Evolutionary conservation across 2,113 vertebrate genomes (phyloP).

Genomic region (Rhinoderma darwinii): DNA sequence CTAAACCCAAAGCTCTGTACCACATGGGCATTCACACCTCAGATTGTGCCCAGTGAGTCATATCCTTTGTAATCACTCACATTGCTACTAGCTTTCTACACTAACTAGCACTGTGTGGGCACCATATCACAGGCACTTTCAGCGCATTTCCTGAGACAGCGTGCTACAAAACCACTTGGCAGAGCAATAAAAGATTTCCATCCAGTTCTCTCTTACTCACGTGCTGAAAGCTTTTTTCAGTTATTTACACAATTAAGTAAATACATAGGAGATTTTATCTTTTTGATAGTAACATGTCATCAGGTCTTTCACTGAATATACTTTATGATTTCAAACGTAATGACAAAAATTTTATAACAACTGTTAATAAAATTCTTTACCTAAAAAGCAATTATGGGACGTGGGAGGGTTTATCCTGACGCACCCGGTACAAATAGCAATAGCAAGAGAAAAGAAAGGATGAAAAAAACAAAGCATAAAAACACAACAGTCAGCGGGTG

Average conservation of each 20-base stretch:
- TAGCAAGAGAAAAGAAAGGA: no score
- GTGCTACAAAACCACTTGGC: background rate
- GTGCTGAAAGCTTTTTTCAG: constrained; percentile 20
- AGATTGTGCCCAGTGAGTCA: background rate
- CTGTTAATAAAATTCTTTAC: constrained; percentile 30
- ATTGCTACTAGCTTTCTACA: background rate
- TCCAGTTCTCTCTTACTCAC: background rate
- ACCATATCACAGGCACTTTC: background rate
- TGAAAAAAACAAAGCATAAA: background rate
- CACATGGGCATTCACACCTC: background rate
- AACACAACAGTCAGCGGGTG: background rate
- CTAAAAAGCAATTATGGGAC: background rate
- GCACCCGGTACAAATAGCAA: background rate
- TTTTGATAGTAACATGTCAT: background rate
- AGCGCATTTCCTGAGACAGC: constrained; percentile 8
- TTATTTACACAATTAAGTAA: constrained; percentile 16
- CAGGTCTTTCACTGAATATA: background rate
- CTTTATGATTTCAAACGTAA: background rate
- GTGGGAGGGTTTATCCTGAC: background rate
- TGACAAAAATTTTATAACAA: constrained; percentile 28
- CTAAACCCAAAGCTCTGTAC: background rate
- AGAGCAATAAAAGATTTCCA: constrained; percentile 32
- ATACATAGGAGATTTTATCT: constrained; percentile 6
- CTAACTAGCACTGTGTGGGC: background rate
- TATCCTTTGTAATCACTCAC: background rate